These are phyloP conservation scores for Apostichopus californicus DNA, from an alignment of 35 echinoderm and acorn worm genomes.

Conservation along the genomic window DNA sequence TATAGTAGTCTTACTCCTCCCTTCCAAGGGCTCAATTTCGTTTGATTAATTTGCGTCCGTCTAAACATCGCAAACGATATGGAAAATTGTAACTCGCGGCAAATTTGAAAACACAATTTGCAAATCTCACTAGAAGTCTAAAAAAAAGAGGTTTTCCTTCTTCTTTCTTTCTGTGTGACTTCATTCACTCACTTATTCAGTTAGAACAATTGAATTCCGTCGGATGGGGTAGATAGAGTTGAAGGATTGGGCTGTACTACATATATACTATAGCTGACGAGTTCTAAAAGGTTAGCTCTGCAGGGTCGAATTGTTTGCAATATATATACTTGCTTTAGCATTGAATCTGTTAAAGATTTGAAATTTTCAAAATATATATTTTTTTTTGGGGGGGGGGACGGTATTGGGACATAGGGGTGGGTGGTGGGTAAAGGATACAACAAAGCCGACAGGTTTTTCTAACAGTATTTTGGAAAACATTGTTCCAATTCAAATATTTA, in stretches of 20 bases:
- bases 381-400: too few relatives aligned
- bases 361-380: too few relatives aligned
- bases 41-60: conserved; percentile 59
- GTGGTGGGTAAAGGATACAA: too few relatives aligned
- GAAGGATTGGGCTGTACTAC: background rate
- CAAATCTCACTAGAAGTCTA: conserved; percentile 48
- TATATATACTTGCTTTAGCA: too few relatives aligned
- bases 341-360: too few relatives aligned
- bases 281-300: background rate
- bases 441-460: too few relatives aligned
- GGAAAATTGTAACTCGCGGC: conserved; percentile 68
- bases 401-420: too few relatives aligned
- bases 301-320: too few relatives aligned
- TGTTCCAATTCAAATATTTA: too few relatives aligned
- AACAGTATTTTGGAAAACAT: too few relatives aligned
- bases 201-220: conserved; percentile 63
- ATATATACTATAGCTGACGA: background rate
- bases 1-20: background rate
- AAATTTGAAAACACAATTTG: conserved; percentile 68
- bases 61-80: conserved; percentile 67
- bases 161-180: conserved; percentile 47
- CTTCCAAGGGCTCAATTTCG: conserved; percentile 35
- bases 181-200: conserved; percentile 34
- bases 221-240: background rate
- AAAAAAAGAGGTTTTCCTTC: background rate